Conservation (phyloP, 23 tunicate genomes). For the Corella eumyota region DNA sequence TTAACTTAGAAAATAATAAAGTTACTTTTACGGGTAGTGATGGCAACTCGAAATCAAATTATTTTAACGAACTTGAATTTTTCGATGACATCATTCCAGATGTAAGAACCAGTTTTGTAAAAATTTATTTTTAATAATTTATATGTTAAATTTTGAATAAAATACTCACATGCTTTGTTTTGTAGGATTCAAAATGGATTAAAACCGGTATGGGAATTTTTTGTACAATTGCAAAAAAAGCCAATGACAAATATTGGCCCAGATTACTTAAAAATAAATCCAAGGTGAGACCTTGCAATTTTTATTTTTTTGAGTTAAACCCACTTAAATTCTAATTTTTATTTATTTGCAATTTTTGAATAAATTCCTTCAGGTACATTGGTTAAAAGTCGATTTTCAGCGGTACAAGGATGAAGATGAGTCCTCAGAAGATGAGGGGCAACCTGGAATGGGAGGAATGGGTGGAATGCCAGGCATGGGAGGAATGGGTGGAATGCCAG, state of each 20-base stretch:
- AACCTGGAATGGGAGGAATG: neutral
- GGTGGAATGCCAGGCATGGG: slow-evolving; percentile 30
- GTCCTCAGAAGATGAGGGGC: slow-evolving; percentile 25
- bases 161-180: neutral
- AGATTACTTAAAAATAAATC: slow-evolving; percentile 30
- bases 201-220: slow-evolving; percentile 44
- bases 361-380: slow-evolving; percentile 42
- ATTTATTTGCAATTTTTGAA: too few relatives aligned
- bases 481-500: slow-evolving; percentile 9
- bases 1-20: slow-evolving; percentile 21
- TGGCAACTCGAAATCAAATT: neutral
- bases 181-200: slow-evolving; percentile 29
- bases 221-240: slow-evolving; percentile 39
- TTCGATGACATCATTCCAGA: slow-evolving; percentile 52
- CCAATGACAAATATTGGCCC: slow-evolving; percentile 28
- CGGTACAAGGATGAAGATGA: slow-evolving; percentile 74
- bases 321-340: neutral
- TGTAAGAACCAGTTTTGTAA: too few relatives aligned
- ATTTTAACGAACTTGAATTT: slow-evolving; percentile 8
- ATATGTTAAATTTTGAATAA: too few relatives aligned
- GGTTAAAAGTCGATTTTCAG: slow-evolving; percentile 65
- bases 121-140: too few relatives aligned
- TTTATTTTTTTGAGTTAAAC: neutral
- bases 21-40: slow-evolving; percentile 36
- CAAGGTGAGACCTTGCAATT: slow-evolving; percentile 23